These are phyloP conservation scores for Melinaea menophilus DNA, from an alignment of 2,888 invertebrate genomes.

Conservation along the genomic window DNA sequence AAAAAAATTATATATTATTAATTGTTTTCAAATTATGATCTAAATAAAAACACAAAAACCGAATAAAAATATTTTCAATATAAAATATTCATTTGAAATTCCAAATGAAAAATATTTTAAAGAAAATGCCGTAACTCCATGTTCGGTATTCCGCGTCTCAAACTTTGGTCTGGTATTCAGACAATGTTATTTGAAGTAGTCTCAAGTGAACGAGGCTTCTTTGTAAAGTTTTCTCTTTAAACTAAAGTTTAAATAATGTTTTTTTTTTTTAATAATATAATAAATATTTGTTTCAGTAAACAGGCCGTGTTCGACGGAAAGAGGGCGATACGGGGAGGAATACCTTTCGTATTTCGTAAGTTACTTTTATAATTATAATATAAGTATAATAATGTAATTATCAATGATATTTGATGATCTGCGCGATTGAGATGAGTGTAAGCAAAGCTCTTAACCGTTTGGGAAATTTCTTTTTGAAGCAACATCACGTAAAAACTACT, in stretches of 20 bases:
- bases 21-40: too few relatives aligned
- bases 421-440: too few relatives aligned
- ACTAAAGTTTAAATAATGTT: conserved; percentile 6
- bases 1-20: too few relatives aligned
- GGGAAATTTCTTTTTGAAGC: too few relatives aligned
- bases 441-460: too few relatives aligned
- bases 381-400: too few relatives aligned
- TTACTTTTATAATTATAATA: conserved; percentile 43
- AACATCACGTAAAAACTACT: too few relatives aligned
- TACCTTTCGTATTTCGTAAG: conserved; percentile 98
- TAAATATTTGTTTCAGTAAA: conserved; percentile 80
- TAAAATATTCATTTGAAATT: not conserved
- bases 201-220: conserved; percentile 19
- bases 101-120: not conserved
- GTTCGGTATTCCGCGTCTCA: conserved; percentile 14
- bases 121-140: not conserved
- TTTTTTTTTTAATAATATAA: conserved; percentile 13
- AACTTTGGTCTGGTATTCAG: conserved; percentile 25
- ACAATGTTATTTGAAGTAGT: conserved; percentile 35
- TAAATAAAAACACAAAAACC: too few relatives aligned
- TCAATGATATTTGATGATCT: too few relatives aligned
- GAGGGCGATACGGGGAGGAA: conserved; percentile 96
- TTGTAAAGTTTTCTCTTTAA: conserved; percentile 21
- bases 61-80: too few relatives aligned
- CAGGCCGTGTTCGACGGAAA: conserved; percentile 97